Percentiles rank a stretch among this genome's conserved stretches.
phyloP scores from a whole-genome alignment of 2,888 invertebrate genomes.

The Euzophera pinguis region DNA sequence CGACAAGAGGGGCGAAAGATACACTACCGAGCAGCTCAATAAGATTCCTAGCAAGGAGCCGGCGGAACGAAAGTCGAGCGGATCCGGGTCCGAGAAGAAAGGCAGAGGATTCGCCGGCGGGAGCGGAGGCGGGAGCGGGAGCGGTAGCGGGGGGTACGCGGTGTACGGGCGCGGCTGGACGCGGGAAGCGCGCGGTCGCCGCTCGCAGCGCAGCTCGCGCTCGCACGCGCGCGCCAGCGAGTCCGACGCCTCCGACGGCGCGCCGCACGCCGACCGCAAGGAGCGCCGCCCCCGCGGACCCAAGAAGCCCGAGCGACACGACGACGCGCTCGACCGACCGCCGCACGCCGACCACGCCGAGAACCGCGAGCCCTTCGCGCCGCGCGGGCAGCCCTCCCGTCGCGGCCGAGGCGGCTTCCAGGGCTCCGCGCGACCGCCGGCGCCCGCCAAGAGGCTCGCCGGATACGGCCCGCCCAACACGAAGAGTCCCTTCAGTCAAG shows the following conservation, averaged over 20 bases:
- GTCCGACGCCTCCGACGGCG: slow-evolving; percentile 88
- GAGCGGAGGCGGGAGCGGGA: slow-evolving; percentile 61
- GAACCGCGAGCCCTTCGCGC: slow-evolving; percentile 87
- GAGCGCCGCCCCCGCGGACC: slow-evolving; percentile 76
- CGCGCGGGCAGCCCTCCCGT: slow-evolving; percentile 93
- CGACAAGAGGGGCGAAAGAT: slow-evolving; percentile 58
- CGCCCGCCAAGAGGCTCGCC: slow-evolving; percentile 82
- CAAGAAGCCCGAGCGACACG: slow-evolving; percentile 80
- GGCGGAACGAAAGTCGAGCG: slow-evolving; percentile 67
- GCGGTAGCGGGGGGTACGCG: slow-evolving; percentile 59
- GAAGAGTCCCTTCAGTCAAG: slow-evolving; percentile 86
- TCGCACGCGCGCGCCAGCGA: slow-evolving; percentile 81
- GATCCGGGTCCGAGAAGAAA: slow-evolving; percentile 74
- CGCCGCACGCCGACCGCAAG: slow-evolving; percentile 75
- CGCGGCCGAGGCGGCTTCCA: slow-evolving; percentile 86
- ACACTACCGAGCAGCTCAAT: slow-evolving; percentile 61
- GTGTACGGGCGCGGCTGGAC: slow-evolving; percentile 75
- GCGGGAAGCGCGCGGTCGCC: slow-evolving; percentile 72
- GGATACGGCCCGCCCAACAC: slow-evolving; percentile 90
- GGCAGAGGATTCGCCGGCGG: slow-evolving; percentile 69
- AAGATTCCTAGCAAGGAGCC: slow-evolving; percentile 71
- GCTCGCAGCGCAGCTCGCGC: slow-evolving; percentile 67
- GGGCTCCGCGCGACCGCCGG: slow-evolving; percentile 65
- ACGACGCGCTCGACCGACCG: slow-evolving; percentile 61
- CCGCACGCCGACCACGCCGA: slow-evolving; percentile 52